Evolutionary conservation across 2,888 invertebrate genomes (phyloP).

Genomic region (Thymelicus sylvestris): DNA sequence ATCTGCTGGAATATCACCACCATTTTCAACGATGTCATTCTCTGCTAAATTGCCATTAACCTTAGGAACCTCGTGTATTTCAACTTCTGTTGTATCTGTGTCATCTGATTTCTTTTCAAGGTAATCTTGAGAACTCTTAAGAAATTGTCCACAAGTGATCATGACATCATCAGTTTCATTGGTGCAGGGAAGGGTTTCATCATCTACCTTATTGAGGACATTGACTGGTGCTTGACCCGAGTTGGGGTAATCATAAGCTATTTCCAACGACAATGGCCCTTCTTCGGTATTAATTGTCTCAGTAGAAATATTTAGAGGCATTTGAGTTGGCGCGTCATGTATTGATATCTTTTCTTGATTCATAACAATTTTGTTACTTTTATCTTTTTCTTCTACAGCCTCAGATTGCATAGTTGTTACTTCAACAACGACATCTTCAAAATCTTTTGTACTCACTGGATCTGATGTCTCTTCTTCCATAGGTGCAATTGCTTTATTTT

Average conservation of each 20-base stretch:
- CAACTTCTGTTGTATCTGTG: constrained; percentile 38
- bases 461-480: constrained; percentile 2
- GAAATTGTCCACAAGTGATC: constrained; percentile 71
- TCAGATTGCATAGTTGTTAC: neutral
- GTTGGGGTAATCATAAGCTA: constrained; percentile 63
- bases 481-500: constrained; percentile 21
- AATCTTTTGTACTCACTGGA: constrained; percentile 4
- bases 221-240: constrained; percentile 53
- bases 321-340: constrained; percentile 62
- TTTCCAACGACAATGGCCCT: constrained; percentile 62
- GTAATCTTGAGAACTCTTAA: constrained; percentile 60
- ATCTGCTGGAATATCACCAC: constrained; percentile 37
- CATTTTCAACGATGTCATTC: constrained; percentile 47
- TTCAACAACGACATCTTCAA: constrained; percentile 1
- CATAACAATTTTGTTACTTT: constrained; percentile 8
- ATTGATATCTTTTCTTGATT: constrained; percentile 38
- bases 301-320: constrained; percentile 52
- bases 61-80: constrained; percentile 45
- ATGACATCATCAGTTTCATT: constrained; percentile 75
- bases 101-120: constrained; percentile 46
- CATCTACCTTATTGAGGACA: constrained; percentile 64
- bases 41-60: constrained; percentile 54
- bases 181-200: constrained; percentile 69
- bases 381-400: neutral
- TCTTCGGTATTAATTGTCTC: constrained; percentile 58